A percentile compares a stretch with the other conserved stretches of the same genome.
phyloP scores from a whole-genome alignment of 2,797 vertebrate genomes.

The Falco rusticolus region DNA sequence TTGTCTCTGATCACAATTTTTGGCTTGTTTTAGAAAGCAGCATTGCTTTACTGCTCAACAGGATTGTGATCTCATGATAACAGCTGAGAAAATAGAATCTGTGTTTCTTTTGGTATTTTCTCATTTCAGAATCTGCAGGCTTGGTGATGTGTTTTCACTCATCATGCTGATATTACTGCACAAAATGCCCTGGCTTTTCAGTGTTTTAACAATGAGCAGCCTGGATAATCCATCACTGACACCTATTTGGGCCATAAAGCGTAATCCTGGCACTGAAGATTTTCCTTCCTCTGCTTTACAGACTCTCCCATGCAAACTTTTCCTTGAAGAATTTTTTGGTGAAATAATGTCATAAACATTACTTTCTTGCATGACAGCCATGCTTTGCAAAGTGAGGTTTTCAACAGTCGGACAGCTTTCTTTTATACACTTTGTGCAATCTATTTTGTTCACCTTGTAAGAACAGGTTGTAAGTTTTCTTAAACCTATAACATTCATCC shows the following conservation, averaged over 20 bases:
- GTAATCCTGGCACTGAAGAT: neutral
- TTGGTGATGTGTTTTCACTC: slow-evolving; percentile 25
- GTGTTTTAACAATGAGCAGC: slow-evolving; percentile 1
- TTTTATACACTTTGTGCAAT: neutral
- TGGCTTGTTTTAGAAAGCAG: slow-evolving; percentile 10
- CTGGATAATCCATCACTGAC: neutral
- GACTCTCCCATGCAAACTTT: neutral
- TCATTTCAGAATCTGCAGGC: slow-evolving; percentile 35
- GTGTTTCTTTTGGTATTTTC: slow-evolving; percentile 47
- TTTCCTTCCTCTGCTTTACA: neutral
- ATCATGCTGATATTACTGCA: neutral
- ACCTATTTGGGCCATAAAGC: neutral
- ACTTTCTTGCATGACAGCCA: neutral
- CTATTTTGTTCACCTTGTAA: neutral
- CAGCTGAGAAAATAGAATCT: slow-evolving; percentile 53
- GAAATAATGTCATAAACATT: neutral
- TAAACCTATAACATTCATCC: neutral
- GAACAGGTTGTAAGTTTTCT: neutral
- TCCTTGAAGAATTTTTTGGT: neutral
- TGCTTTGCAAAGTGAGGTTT: neutral
- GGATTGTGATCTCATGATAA: slow-evolving; percentile 21
- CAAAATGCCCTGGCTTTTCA: neutral
- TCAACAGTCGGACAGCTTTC: neutral
- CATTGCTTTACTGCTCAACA: neutral
- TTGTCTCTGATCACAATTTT: neutral